Base-by-base conservation (phyloP, 2,888 invertebrate species). In the Neoscelio sp. region DNA sequence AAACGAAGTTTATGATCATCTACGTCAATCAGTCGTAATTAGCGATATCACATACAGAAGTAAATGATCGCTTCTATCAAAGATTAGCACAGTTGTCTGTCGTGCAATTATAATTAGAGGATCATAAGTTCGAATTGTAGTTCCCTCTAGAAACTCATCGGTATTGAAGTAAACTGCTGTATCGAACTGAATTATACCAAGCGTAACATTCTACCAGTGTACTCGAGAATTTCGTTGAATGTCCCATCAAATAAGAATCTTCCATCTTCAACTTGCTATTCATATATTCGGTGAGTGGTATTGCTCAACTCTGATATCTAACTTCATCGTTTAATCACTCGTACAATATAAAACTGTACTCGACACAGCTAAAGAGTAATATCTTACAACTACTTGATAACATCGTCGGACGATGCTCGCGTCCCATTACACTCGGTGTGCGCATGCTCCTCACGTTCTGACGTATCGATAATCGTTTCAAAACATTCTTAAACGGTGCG, bases 281-380 rank as follows among this genome's bases (percentile, higher is more conserved):
- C 38, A 42, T 64, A 42, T 38, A 17, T 77, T 65, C 64, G 70
- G 65, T 70, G 23, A 68, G 65, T 64, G 35, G 28, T 38, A 48
- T 77, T 50, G 54, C 71, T 50, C 38, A 40, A 50, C 38, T 30
- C 12, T 17, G 26, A 54, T 70, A 64, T 30, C 35, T 44, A 54
- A 42, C 46, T 35, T 52, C n/a, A 42, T 33, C 42, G 23, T 67
- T 42, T 13, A 56, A 60, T 60, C 46, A 44, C 12, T 48, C 70
- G 33, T 56, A 28, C 35, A 71, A 33, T 64, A n/a, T n/a, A 64
- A 62, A 56, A 64, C 13, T 40, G 6, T 28, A 8, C 35, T 30
- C 12, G 20, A 50, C 44, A 52, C 52, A 26, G 42, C 38, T n/a
- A 17, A 64, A 13, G 33, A 4, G 35, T 23, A 64, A 70, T 42